These are phyloP conservation scores for Cyanoliseus patagonus DNA, from an alignment of 2,113 vertebrate genomes.

Conservation along the genomic window DNA sequence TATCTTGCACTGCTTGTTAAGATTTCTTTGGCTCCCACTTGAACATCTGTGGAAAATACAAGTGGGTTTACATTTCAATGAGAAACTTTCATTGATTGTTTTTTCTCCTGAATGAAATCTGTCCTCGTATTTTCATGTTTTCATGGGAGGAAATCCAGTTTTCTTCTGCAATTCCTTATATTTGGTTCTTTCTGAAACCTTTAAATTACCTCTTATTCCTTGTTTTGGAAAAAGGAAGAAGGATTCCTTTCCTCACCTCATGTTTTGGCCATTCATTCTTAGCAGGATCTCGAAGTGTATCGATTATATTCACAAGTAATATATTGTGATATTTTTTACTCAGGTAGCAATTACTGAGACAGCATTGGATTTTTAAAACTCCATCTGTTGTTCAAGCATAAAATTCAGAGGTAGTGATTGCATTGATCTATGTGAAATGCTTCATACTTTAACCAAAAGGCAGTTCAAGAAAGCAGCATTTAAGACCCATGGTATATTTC, in stretches of 20 bases:
- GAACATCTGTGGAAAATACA: constrained; percentile 13
- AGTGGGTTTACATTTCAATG: constrained; percentile 13
- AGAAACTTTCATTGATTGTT: background rate
- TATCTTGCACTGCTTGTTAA: background rate
- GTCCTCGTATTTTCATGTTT: background rate
- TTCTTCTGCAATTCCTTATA: background rate
- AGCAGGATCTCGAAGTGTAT: background rate
- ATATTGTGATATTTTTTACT: background rate
- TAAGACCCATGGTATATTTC: background rate
- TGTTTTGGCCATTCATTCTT: background rate
- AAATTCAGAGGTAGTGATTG: background rate
- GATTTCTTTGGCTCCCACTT: background rate
- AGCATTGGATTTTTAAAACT: background rate
- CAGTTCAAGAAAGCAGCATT: background rate
- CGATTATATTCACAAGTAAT: background rate
- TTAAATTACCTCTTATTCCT: background rate
- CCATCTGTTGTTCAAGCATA: background rate
- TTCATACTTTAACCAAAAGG: background rate
- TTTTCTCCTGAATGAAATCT: background rate
- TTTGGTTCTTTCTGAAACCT: background rate
- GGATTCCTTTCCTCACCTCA: background rate
- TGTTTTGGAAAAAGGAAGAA: background rate
- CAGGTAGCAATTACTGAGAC: background rate
- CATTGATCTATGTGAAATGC: background rate
- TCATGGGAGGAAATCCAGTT: background rate